Evolutionary conservation across 1,140 invertebrate genomes (phyloP).

Genomic region (Drosophila quadrilineata): DNA sequence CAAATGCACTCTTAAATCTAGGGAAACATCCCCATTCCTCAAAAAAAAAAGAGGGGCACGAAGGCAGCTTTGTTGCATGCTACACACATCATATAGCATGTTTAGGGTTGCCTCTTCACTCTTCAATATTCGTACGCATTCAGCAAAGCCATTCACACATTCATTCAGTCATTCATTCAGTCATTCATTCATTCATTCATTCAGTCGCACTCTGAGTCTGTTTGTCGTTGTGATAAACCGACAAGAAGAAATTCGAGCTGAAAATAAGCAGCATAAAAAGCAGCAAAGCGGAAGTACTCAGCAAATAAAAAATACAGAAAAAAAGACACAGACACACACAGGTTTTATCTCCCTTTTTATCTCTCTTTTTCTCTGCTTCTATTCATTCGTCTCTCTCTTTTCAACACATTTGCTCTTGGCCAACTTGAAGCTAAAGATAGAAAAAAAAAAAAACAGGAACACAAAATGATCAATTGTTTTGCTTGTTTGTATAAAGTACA

Average conservation of each 20-base stretch:
- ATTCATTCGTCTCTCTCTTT: too few relatives aligned
- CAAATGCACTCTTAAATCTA: constrained; percentile 26
- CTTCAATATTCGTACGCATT: constrained; percentile 17
- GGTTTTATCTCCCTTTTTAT: too few relatives aligned
- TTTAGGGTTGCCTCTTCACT: neutral
- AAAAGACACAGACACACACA: too few relatives aligned
- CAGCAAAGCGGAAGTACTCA: constrained; percentile 49
- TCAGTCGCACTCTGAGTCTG: neutral
- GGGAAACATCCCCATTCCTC: neutral
- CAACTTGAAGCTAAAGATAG: too few relatives aligned
- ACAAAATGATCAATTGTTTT: too few relatives aligned
- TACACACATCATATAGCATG: constrained; percentile 11
- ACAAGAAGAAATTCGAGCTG: constrained; percentile 14
- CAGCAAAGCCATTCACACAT: too few relatives aligned
- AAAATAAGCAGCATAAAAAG: constrained; percentile 47
- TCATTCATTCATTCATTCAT: neutral
- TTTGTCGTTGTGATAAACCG: constrained; percentile 8
- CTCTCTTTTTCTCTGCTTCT: too few relatives aligned
- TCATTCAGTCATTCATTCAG: constrained; percentile 1
- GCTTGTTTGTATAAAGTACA: too few relatives aligned
- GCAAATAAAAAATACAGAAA: constrained; percentile 55
- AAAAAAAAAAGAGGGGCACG: neutral
- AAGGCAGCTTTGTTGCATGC: neutral
- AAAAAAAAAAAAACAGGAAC: too few relatives aligned
- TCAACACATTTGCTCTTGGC: too few relatives aligned